A percentile compares a stretch with the other conserved stretches of the same genome.
Evolutionary conservation across 2,113 vertebrate genomes (phyloP).

Genomic region (Phalacrocorax aristotelis): DNA sequence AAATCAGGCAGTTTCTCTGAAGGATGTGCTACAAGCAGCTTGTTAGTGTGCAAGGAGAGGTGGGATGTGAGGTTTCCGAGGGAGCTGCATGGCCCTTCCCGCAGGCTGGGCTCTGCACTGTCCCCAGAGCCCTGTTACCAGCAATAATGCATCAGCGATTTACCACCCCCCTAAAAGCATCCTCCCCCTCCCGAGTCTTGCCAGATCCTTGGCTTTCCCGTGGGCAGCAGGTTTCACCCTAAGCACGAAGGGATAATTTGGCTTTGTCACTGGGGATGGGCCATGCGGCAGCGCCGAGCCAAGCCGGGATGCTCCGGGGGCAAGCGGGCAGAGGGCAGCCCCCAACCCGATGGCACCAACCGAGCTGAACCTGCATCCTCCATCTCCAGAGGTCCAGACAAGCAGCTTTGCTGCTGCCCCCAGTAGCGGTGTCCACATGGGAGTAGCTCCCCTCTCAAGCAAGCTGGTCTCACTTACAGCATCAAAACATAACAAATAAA

Average conservation of each 20-base stretch:
- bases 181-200: neutral
- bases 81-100: rapidly evolving
- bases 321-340: neutral
- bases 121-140: neutral
- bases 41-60: neutral
- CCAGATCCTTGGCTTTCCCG: neutral
- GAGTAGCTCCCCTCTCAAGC: neutral
- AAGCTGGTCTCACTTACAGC: neutral
- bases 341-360: rapidly evolving
- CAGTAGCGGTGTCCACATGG: rapidly evolving
- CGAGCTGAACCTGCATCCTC: neutral
- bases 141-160: neutral
- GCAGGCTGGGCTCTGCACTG: neutral
- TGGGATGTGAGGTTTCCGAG: rapidly evolving
- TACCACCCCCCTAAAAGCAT: neutral
- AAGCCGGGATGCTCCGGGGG: neutral
- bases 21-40: neutral
- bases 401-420: neutral
- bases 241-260: neutral
- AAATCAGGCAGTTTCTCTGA: neutral
- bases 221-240: neutral
- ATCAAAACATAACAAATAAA: rapidly evolving
- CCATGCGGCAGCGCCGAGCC: rapidly evolving
- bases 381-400: neutral
- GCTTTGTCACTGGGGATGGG: neutral